Evolutionary conservation across 2,113 vertebrate species (phyloP), one percentile per base, ranked within the genome.

Genomic region (Anhinga anhinga): DNA sequence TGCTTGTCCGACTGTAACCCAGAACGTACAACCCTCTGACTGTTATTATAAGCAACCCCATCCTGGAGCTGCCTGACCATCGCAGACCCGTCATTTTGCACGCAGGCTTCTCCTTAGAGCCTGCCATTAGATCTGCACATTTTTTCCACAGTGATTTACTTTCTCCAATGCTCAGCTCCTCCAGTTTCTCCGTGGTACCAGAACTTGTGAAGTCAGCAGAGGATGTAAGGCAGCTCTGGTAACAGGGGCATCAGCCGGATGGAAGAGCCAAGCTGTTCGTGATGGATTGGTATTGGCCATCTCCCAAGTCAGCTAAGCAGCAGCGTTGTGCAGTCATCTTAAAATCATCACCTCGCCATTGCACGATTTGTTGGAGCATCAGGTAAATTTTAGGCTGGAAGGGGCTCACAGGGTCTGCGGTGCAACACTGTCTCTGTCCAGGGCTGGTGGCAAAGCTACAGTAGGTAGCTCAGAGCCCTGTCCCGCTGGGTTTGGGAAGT

Each of bases 71-170:
- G 77, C 44, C 82, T 63, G 82, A 12, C 34, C 50, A 27, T n/a
- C 3, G 3, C 55, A 92, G 94, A 80, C 56, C 84, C 6, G 2
- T 93, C 53, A 85, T 95, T 95, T 94, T 85, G 83, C 40, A 88
- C 1, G 2, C 50, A 40, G 34, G 23, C 73, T 86, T 82, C 86
- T 92, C 61, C 67, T 84, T 5, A 21, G 32, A 95, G 61, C 77
- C 88, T 96, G 61, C 73, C 36, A 89, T 84, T 86, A 92, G 58
- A 50, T 22, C 32, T 74, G 44, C 59, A 67, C 32, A 11, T 53
- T 92, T 95, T 96, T 86, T 91, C 95, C 95, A 78, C 38, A 45
- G 20, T 30, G 82, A 93, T 78, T 93, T 90, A 14, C 56, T 84
- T 84, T 84, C 77, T 84, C 47, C 7, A 0, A 3, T 32, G 55